Conservation (phyloP, 2,888 invertebrate genomes). For the Troilus luridus region DNA sequence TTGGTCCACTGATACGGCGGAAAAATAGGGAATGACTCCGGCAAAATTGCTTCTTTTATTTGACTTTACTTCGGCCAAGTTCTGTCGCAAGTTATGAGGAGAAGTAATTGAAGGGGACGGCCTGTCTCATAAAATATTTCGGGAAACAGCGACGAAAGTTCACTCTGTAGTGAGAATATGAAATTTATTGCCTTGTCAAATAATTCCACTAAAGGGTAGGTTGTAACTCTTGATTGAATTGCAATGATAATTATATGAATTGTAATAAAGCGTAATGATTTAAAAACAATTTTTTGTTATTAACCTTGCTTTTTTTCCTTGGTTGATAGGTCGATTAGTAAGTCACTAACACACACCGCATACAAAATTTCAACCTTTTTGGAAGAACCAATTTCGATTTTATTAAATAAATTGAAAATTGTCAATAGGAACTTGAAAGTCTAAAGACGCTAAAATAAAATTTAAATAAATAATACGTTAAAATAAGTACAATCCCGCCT, state of each 20-base stretch:
- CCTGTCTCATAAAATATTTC: constrained; percentile 7
- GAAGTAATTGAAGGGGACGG: not conserved
- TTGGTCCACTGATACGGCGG: not conserved
- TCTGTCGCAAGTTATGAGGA: not conserved
- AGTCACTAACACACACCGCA: too few relatives aligned
- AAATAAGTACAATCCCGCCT: too few relatives aligned
- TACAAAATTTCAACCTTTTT: too few relatives aligned
- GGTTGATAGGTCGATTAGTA: too few relatives aligned
- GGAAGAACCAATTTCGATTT: too few relatives aligned
- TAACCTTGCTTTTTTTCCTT: not conserved
- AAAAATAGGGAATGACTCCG: constrained; percentile 4
- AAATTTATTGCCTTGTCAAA: not conserved
- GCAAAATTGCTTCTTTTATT: constrained; percentile 36
- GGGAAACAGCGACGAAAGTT: not conserved
- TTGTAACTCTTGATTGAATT: not conserved
- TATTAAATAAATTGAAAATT: too few relatives aligned
- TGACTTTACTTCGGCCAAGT: not conserved
- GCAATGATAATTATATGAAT: not conserved
- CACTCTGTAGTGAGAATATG: not conserved
- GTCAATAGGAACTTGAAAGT: too few relatives aligned
- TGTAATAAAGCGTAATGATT: not conserved
- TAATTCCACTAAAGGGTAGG: not conserved
- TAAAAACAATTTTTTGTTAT: not conserved
- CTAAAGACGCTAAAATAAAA: too few relatives aligned
- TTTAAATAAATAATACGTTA: too few relatives aligned